Conservation (phyloP, 2,888 invertebrate species). For the Ormyrus thymus region DNA sequence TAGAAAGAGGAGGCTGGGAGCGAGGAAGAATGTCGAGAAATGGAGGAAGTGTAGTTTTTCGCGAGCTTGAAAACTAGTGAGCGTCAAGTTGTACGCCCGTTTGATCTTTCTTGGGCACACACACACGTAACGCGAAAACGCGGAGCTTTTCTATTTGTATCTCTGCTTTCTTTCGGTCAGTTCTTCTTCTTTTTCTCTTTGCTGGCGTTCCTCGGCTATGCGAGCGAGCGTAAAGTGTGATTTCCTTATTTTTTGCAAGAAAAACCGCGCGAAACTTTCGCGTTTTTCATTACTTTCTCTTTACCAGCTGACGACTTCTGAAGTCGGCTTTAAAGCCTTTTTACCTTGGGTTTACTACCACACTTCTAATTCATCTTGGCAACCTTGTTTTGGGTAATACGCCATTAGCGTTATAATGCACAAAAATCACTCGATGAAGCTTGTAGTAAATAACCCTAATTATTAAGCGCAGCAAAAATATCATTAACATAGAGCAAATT, state of each 20-base stretch:
- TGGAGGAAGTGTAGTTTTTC: constrained; percentile 21
- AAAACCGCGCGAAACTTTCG: not conserved
- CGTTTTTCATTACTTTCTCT: no score
- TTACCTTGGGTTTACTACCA: no score
- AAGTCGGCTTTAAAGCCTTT: no score
- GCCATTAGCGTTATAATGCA: no score
- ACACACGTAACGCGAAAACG: not conserved
- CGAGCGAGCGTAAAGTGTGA: no score
- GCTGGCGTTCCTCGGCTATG: not conserved
- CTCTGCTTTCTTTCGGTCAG: not conserved
- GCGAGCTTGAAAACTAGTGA: constrained; percentile 17
- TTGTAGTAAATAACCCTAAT: no score
- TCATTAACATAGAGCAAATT: no score
- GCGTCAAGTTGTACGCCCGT: constrained; percentile 33
- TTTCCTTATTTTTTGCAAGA: not conserved
- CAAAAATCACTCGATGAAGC: no score
- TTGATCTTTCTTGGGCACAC: constrained; percentile 34
- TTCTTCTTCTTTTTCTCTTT: constrained; percentile 4
- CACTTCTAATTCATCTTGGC: no score
- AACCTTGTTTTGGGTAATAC: no score
- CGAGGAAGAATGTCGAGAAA: constrained; percentile 11
- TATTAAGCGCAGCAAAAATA: no score
- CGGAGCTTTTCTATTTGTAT: constrained; percentile 32
- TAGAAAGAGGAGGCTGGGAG: not conserved
- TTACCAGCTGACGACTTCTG: no score